Evolutionary conservation across 64 coral and sea anemone genomes (phyloP), one percentile per base, ranked within the genome.

Genomic region (Stichodactyla mertensii): DNA sequence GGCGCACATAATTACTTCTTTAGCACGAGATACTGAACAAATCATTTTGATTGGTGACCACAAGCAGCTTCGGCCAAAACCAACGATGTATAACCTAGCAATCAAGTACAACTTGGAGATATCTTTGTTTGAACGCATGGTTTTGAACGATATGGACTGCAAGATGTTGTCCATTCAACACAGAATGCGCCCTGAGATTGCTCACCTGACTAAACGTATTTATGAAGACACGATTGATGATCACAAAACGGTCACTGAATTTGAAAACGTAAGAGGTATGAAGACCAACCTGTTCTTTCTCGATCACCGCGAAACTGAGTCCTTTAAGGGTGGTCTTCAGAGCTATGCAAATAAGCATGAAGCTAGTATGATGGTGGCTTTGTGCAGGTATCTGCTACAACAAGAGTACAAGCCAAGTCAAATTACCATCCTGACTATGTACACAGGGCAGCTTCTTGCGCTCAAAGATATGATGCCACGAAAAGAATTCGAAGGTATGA

Each of bases 111-210:
- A 97, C 59, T 70, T 97, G 27, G 91, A 93, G 61, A 87, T 97
- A 84, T 97, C 94, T 4, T 84, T 97, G 22, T 97, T 97, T 70
- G 94, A 97, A 27, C 80, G 94, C 10, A 97, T 97, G 91, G 94
- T 97, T 22, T 66, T 92, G 19, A 97, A 97, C 82, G 88, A 79
- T 22, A 88, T 90, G 94, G 88, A 92, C 18, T 90, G 87, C 52
- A 92, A 95, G 52, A 87, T 88, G 57, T 77, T 97, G 16, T 87
- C 88, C 22, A 90, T 85, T 10, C 94, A 97, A 18, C 91, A 97
- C 57, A 71, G 94, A 18, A 97, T 97, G 94, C 86, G 91, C 15
- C 94, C 94, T 52, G 83, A 87, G 16, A 97, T 97, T 55, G 85
- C 94, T 10, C 64, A 86, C 7, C 85, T 97, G 14, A 97, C 91